A percentile compares a stretch with the other conserved stretches of the same genome.
Evolutionary conservation across 2,888 invertebrate genomes (phyloP).

Genomic region (Hesperia comma): DNA sequence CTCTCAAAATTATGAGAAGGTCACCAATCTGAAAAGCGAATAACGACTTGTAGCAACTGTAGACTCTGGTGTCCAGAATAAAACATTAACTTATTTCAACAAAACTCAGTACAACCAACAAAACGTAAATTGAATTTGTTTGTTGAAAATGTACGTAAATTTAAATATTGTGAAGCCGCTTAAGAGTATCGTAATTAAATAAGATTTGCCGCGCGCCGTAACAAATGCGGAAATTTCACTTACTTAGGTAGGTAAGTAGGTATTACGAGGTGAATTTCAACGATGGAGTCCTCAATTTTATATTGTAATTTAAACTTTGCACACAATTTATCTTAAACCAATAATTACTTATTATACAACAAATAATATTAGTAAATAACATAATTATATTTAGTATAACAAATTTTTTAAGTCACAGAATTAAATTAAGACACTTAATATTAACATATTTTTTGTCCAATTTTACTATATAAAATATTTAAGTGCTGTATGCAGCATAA

Average conservation of each 20-base stretch:
- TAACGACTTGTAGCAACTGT: no score
- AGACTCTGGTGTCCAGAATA: not conserved
- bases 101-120: not conserved
- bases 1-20: no score
- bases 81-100: not conserved
- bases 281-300: not conserved
- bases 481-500: no score
- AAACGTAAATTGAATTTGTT: not conserved
- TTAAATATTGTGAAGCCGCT: slow-evolving; percentile 23
- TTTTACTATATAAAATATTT: no score
- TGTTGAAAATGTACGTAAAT: slow-evolving; percentile 13
- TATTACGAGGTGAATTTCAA: slow-evolving; percentile 15
- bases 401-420: no score
- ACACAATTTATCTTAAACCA: no score
- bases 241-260: not conserved
- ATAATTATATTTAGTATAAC: no score
- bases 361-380: no score
- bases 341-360: no score
- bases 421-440: no score
- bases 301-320: not conserved
- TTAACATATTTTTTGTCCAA: no score
- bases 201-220: slow-evolving; percentile 17
- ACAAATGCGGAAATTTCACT: slow-evolving; percentile 9
- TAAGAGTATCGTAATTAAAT: slow-evolving; percentile 31
- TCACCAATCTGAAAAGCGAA: no score